Evolutionary conservation across 2,888 invertebrate species (phyloP).

Genomic region (Enchytraeus crypticus): DNA sequence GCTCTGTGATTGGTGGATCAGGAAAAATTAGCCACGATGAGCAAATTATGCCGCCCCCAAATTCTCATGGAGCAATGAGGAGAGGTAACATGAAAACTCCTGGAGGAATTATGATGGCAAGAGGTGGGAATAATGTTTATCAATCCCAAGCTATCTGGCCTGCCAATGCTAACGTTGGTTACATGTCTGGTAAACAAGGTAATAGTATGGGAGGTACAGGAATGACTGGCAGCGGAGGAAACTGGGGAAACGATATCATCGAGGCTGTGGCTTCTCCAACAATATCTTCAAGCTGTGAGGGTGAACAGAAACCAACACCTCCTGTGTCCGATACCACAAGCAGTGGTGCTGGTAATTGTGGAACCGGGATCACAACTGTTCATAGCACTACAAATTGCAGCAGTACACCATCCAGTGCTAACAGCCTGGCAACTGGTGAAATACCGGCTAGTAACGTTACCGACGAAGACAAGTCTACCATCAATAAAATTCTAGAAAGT

Average conservation of each 20-base stretch:
- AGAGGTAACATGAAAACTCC: not conserved
- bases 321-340: not conserved
- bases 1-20: too few species aligned
- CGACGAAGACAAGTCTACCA: not conserved
- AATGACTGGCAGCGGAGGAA: conserved; percentile 4
- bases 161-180: too few species aligned
- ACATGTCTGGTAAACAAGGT: not conserved
- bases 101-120: too few species aligned
- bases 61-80: not conserved
- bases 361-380: conserved; percentile 1
- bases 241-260: not conserved
- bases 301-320: not conserved
- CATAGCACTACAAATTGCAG: conserved; percentile 13
- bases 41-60: not conserved
- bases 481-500: too few species aligned
- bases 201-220: not conserved
- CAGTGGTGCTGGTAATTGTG: not conserved
- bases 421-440: not conserved
- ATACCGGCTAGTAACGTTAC: conserved; percentile 4
- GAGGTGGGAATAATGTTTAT: too few species aligned
- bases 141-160: too few species aligned
- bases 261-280: conserved; percentile 15
- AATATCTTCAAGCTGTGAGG: conserved; percentile 15
- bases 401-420: too few species aligned
- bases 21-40: not conserved